Conservation (phyloP, 1,140 invertebrate species). For the Papilio aristodemus region DNA sequence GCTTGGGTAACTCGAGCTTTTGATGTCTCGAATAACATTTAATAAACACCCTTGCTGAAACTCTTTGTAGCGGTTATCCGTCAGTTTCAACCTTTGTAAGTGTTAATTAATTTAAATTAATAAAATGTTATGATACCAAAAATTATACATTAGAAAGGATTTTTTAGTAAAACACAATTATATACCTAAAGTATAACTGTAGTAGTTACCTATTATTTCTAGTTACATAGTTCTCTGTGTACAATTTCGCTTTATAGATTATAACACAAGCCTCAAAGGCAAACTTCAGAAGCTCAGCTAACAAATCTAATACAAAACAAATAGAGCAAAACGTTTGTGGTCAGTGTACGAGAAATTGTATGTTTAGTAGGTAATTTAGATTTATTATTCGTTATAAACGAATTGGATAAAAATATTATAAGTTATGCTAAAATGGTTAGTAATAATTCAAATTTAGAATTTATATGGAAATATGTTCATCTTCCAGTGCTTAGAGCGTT, state of each 20-base stretch:
- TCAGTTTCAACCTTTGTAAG: not conserved
- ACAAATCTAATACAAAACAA: slow-evolving; percentile 19
- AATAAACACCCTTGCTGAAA: slow-evolving; percentile 4
- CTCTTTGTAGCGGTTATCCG: not conserved
- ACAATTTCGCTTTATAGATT: not conserved
- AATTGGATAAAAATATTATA: not conserved
- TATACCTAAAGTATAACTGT: not conserved
- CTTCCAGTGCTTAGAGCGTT: too few relatives aligned
- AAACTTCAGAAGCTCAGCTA: not conserved
- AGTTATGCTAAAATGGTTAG: too few relatives aligned
- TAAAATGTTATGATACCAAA: not conserved
- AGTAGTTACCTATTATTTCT: not conserved
- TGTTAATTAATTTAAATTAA: not conserved
- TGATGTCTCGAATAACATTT: slow-evolving; percentile 1
- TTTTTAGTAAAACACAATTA: too few relatives aligned
- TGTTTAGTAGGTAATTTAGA: not conserved
- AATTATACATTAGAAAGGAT: too few relatives aligned
- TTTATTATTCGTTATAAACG: not conserved
- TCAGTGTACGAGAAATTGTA: not conserved
- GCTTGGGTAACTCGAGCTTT: not conserved
- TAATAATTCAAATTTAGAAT: too few relatives aligned
- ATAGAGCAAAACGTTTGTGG: slow-evolving; percentile 12
- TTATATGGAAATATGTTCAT: too few relatives aligned
- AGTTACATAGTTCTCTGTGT: not conserved
- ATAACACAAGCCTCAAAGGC: slow-evolving; percentile 5